Base-by-base conservation (phyloP, 2,113 vertebrate species). In the Lagenorhynchus albirostris region DNA sequence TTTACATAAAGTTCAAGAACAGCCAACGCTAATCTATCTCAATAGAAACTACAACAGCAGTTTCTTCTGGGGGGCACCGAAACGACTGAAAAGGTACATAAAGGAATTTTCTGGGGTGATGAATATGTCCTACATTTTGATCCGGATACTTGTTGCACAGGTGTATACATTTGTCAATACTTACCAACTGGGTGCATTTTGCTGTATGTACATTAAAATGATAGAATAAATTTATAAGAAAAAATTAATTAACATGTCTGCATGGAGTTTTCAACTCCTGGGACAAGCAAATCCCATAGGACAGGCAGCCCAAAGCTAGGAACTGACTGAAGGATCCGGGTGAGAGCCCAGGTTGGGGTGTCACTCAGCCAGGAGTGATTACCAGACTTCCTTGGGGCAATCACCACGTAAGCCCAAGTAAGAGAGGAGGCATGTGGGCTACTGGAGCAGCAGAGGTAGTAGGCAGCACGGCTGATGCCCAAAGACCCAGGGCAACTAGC, bases 201-300 rank as follows among this genome's bases (percentile, higher is more conserved):
- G 26, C 36, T 44, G 8, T 41, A 14, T 25, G 11, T 65, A 82
- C 4, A 65, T 77, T 89, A 65, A 96, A 79, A 83, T 10, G 44
- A 44, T 68, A 68, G 73, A 55, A 71, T 85, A 47, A 65, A 9
- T 31, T 92, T 68, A 70, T 53, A 82, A 50, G 67, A 55, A 89
- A 92, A 71, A 55, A 74, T 44, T 2, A 85, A 94, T 87, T 15
- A n/a, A 6, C 36, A 38, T 21, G 15, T 71, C 14, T 55, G 1
- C 12, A 6, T 4, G 3, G 6, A 15, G 4, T 84, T 77, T 63
- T 36, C 65, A 92, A 89, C 18, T 6, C 23, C 62, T 47, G 5
- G 8, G 21, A 26, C 53, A 84, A 83, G 18, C 25, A 76, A 58
- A 47, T 12, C 31, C 29, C 21, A 12, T 12, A 63, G n/a, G 9